A percentile compares a stretch with the other conserved stretches of the same genome.
These are phyloP conservation scores for Caenorhabditis sp. DNA, from an alignment of 2,888 invertebrate genomes.

Conservation along the genomic window DNA sequence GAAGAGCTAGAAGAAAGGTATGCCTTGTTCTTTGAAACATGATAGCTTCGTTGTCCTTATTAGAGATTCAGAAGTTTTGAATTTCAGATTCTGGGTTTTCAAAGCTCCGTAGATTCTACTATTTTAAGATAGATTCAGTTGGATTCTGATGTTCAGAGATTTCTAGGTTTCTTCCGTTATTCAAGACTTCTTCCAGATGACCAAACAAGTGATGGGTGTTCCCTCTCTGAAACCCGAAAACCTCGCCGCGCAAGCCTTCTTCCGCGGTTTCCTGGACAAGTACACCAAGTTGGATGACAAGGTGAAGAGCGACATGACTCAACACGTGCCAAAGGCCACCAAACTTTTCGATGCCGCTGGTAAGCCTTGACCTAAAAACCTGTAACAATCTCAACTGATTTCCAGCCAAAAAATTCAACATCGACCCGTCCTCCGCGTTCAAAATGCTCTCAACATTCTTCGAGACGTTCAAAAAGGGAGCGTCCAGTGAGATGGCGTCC, in stretches of 20 bases:
- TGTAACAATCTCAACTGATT: too few relatives aligned
- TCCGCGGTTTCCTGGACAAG: slow-evolving; percentile 68
- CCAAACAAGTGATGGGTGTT: slow-evolving; percentile 74
- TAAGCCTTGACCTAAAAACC: slow-evolving; percentile 15
- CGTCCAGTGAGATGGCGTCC: slow-evolving; percentile 60
- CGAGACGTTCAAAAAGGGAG: slow-evolving; percentile 71
- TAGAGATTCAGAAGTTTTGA: too few relatives aligned
- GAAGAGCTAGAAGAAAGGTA: too few relatives aligned
- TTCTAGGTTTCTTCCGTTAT: too few relatives aligned
- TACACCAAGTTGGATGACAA: slow-evolving; percentile 71
- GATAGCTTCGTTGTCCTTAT: too few relatives aligned
- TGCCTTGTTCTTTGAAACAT: too few relatives aligned
- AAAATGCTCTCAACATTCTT: slow-evolving; percentile 73
- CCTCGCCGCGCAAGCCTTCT: slow-evolving; percentile 71
- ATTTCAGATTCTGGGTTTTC: too few relatives aligned
- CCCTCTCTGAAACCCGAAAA: slow-evolving; percentile 72
- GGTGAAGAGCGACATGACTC: slow-evolving; percentile 68
- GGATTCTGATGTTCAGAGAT: too few relatives aligned
- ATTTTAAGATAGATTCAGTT: too few relatives aligned
- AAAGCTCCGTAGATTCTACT: too few relatives aligned
- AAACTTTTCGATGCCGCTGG: slow-evolving; percentile 72
- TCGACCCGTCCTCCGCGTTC: slow-evolving; percentile 70
- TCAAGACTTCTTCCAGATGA: slow-evolving; percentile 61
- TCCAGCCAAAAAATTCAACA: slow-evolving; percentile 72
- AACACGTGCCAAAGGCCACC: slow-evolving; percentile 71